Percentiles rank a stretch among this genome's conserved stretches.
These are phyloP conservation scores for Sepioteuthis lessoniana DNA, from an alignment of 2,888 invertebrate genomes.

Conservation along the genomic window DNA sequence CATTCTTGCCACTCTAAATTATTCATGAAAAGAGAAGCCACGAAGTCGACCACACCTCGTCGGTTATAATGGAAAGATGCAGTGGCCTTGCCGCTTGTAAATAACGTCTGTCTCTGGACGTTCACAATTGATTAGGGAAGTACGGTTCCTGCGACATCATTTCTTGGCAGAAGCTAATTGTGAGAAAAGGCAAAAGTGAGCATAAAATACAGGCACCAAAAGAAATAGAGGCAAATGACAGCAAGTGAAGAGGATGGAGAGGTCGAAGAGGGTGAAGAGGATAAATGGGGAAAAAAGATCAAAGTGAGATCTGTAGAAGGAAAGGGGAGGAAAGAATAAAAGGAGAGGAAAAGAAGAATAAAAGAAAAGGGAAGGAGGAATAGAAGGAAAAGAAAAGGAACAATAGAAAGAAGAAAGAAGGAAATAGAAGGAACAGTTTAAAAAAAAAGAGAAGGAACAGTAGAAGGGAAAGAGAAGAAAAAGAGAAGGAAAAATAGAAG, in stretches of 20 bases:
- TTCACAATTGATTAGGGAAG: background rate
- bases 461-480: background rate
- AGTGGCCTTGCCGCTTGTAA: conserved; percentile 21
- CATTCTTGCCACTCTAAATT: background rate
- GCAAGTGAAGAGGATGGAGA: too few species aligned
- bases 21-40: conserved; percentile 10
- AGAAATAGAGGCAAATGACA: too few species aligned
- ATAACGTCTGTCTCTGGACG: background rate
- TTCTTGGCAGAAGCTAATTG: background rate
- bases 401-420: background rate
- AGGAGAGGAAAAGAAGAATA: too few species aligned
- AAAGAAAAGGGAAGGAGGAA: too few species aligned
- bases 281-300: too few species aligned
- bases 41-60: conserved; percentile 8
- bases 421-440: background rate
- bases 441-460: background rate
- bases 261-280: too few species aligned
- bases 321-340: too few species aligned
- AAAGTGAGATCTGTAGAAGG: too few species aligned
- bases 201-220: too few species aligned
- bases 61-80: conserved; percentile 9
- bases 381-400: too few species aligned
- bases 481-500: background rate
- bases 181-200: too few species aligned
- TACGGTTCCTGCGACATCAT: background rate